phyloP scores from a whole-genome alignment of 2,888 invertebrate genomes.

The Drosophila bunnanda region DNA sequence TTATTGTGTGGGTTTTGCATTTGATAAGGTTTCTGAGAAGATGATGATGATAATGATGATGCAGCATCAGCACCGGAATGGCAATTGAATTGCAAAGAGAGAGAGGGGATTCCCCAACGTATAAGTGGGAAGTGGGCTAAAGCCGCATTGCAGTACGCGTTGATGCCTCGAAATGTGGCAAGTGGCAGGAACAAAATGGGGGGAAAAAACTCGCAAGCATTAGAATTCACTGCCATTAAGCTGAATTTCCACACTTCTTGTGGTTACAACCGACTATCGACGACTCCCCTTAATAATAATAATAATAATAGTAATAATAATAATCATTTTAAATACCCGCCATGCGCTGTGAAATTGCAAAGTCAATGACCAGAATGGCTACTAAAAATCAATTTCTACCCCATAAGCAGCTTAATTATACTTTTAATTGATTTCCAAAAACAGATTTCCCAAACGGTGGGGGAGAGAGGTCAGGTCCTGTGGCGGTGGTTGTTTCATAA shows the following conservation, averaged over 20 bases:
- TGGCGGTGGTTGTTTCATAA: conserved; percentile 10
- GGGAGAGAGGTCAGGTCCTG: background rate
- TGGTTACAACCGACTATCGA: conserved; percentile 22
- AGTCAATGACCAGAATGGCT: conserved; percentile 45
- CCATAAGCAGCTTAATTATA: conserved; percentile 60
- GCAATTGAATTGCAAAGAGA: conserved; percentile 44
- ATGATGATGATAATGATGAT: conserved; percentile 54
- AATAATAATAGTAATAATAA: conserved; percentile 20
- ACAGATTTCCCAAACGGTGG: conserved; percentile 41
- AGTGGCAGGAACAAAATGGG: conserved; percentile 25
- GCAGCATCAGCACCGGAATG: conserved; percentile 44
- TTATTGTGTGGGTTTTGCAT: conserved; percentile 54
- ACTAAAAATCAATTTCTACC: conserved; percentile 54
- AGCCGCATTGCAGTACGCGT: conserved; percentile 57
- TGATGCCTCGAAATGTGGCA: conserved; percentile 50
- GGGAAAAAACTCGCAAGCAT: conserved; percentile 10
- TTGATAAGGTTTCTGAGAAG: conserved; percentile 58
- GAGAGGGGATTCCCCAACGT: conserved; percentile 18
- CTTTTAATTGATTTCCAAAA: conserved; percentile 67
- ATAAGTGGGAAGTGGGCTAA: conserved; percentile 2
- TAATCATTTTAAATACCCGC: conserved; percentile 23
- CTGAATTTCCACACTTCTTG: conserved; percentile 36
- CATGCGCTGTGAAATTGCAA: conserved; percentile 13
- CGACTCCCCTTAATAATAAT: background rate
- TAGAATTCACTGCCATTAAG: conserved; percentile 39